These are phyloP conservation scores for Ictidomys tridecemlineatus DNA, from an alignment of 2,113 vertebrate genomes.

Conservation along the genomic window DNA sequence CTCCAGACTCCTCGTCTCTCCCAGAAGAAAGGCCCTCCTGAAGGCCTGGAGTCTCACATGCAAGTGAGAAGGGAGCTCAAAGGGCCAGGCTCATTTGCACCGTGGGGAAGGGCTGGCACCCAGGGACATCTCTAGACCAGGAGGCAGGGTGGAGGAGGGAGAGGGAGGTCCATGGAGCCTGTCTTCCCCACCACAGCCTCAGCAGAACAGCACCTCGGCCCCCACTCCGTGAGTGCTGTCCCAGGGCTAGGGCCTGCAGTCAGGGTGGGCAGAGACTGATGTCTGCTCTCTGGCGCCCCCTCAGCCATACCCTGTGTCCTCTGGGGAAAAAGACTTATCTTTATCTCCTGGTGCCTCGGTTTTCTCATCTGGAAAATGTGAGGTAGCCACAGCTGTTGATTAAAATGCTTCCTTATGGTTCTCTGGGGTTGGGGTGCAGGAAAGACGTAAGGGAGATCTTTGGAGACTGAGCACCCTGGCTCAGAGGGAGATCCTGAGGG, in stretches of 20 bases:
- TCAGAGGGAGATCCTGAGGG: background rate
- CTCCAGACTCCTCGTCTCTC: background rate
- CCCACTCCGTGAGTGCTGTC: background rate
- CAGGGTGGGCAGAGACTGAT: background rate
- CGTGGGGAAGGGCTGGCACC: background rate
- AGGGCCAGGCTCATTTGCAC: background rate
- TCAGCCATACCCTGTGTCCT: no score
- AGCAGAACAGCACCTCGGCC: background rate
- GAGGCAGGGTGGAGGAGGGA: background rate
- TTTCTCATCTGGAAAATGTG: background rate
- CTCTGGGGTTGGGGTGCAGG: background rate
- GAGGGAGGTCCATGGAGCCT: background rate
- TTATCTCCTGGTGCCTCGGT: background rate
- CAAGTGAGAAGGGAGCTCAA: constrained; percentile 12
- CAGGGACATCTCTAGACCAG: background rate
- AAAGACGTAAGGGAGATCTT: background rate
- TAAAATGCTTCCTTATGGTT: background rate
- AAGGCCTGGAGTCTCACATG: background rate
- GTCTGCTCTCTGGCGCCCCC: background rate
- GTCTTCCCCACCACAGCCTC: background rate
- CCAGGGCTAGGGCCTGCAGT: background rate
- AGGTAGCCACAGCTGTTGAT: no score
- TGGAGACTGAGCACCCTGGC: background rate
- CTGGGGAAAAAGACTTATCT: background rate
- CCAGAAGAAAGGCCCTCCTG: background rate